These are phyloP conservation scores for Platyrinchus mystaceus DNA, from an alignment of 2,797 vertebrate species.

Conservation along the genomic window DNA sequence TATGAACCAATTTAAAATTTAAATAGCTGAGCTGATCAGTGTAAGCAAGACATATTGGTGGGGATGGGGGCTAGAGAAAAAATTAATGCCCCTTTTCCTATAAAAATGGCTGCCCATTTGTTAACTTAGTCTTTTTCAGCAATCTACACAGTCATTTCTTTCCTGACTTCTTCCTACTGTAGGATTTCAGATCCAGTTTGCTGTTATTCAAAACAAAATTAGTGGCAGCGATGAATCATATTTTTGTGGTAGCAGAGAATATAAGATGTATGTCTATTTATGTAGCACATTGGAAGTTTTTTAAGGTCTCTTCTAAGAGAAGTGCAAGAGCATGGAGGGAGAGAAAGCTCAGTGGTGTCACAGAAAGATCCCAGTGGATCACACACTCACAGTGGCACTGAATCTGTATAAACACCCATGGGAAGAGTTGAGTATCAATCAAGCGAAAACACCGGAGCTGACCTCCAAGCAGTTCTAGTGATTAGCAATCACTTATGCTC, in stretches of 20 bases:
- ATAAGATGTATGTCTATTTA: not conserved
- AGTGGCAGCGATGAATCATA: slow-evolving; percentile 34
- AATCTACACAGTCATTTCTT: not conserved
- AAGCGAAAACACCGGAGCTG: not conserved
- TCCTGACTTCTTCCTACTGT: not conserved
- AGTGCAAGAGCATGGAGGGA: not conserved
- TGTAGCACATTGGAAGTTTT: not conserved
- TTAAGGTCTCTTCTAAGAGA: not conserved
- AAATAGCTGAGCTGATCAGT: not conserved
- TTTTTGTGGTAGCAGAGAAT: not conserved
- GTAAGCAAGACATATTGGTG: not conserved
- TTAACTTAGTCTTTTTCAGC: not conserved
- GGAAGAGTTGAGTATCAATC: not conserved
- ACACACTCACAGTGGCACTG: not conserved
- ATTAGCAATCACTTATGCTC: not conserved
- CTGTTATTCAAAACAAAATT: slow-evolving; percentile 19
- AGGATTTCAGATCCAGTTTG: slow-evolving; percentile 13
- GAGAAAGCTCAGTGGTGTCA: not conserved
- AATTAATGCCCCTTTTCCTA: not conserved
- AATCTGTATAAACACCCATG: not conserved
- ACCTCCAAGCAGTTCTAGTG: not conserved
- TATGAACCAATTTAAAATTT: not conserved
- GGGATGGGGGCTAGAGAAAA: not conserved
- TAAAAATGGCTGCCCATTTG: not conserved
- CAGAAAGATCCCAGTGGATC: not conserved